phyloP scores from a whole-genome alignment of 2,888 invertebrate species.

The Clepsis dumicolana region DNA sequence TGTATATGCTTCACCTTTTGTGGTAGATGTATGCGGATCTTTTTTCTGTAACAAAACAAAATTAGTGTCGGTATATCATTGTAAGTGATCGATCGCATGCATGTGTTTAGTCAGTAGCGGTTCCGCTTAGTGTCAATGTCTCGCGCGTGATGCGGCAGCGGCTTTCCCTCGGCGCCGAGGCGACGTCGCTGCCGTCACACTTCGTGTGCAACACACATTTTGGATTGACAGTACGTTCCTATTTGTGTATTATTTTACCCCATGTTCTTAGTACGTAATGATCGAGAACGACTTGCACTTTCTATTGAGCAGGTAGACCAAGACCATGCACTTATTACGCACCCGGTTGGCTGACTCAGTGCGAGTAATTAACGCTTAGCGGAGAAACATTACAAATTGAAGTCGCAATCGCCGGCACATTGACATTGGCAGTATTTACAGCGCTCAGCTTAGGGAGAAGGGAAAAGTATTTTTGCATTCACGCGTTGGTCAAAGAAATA shows the following conservation, averaged over 20 bases:
- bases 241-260: conserved; percentile 51
- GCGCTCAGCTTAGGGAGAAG: conserved; percentile 57
- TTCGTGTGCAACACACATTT: conserved; percentile 58
- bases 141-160: conserved; percentile 70
- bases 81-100: conserved; percentile 68
- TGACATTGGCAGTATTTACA: conserved; percentile 66
- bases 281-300: conserved; percentile 64
- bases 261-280: conserved; percentile 47
- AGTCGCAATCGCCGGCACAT: conserved; percentile 66
- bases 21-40: conserved; percentile 85
- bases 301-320: conserved; percentile 56
- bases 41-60: conserved; percentile 83
- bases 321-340: conserved; percentile 54
- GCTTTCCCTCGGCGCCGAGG: conserved; percentile 72
- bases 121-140: conserved; percentile 80
- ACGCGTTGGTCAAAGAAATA: background rate
- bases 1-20: conserved; percentile 85
- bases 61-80: conserved; percentile 62
- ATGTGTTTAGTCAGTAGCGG: conserved; percentile 48
- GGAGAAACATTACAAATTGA: conserved; percentile 66
- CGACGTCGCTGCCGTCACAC: conserved; percentile 63
- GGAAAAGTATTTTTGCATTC: conserved; percentile 58
- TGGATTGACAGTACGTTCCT: conserved; percentile 50
- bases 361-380: conserved; percentile 65
- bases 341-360: conserved; percentile 59